phyloP scores from a whole-genome alignment of 2,113 vertebrate genomes.

The Poeciliopsis prolifica region DNA sequence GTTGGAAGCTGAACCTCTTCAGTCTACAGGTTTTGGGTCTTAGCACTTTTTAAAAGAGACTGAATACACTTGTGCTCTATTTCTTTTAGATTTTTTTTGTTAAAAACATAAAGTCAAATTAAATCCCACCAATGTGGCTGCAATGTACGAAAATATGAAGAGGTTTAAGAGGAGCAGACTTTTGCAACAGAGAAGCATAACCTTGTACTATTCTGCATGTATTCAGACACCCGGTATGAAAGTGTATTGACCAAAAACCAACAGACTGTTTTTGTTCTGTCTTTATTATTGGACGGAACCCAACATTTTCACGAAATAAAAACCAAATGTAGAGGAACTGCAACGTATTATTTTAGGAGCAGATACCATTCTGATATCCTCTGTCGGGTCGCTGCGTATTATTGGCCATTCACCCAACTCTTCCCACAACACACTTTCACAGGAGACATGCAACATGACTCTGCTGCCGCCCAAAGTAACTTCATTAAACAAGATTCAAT shows the following conservation, averaged over 20 bases:
- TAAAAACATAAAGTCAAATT: too few species aligned
- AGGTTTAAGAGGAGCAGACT: too few species aligned
- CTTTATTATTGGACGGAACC: background rate
- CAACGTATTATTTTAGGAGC: constrained; percentile 40
- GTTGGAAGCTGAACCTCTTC: too few species aligned
- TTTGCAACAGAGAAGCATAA: background rate
- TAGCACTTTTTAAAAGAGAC: too few species aligned
- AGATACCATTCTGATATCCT: constrained; percentile 43
- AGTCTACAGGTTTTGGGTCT: too few species aligned
- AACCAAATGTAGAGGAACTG: background rate
- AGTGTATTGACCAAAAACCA: background rate
- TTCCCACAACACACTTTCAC: constrained; percentile 13
- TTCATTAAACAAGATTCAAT: constrained; percentile 60
- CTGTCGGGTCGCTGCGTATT: constrained; percentile 27
- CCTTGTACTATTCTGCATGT: background rate
- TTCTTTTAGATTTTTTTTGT: too few species aligned
- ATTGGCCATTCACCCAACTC: constrained; percentile 29
- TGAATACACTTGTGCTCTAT: too few species aligned
- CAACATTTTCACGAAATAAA: background rate
- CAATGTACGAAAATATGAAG: too few species aligned
- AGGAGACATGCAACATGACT: constrained; percentile 21
- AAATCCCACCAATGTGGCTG: too few species aligned
- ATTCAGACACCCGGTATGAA: background rate
- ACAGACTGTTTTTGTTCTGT: background rate
- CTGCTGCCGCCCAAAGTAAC: constrained; percentile 39